These are phyloP conservation scores for Promerops cafer DNA, from an alignment of 2,113 vertebrate genomes.

Conservation along the genomic window DNA sequence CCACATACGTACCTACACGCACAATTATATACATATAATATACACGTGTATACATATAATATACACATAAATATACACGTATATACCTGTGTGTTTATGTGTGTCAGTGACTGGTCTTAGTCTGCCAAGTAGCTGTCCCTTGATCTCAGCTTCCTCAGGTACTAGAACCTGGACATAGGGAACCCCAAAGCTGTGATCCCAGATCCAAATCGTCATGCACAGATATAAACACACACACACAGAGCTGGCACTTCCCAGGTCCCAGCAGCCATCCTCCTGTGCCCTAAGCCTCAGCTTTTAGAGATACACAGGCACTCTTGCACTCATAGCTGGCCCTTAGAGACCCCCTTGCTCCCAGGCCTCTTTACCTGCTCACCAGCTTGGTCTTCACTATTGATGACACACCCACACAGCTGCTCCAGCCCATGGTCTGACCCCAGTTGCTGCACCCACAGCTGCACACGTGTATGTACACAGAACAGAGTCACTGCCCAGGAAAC, in stretches of 20 bases:
- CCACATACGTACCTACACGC: not conserved
- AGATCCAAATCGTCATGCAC: not conserved
- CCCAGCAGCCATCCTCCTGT: fast-evolving
- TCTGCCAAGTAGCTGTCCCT: not conserved
- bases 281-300: not conserved
- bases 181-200: not conserved
- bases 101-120: not conserved
- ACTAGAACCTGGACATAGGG: not conserved
- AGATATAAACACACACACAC: no score
- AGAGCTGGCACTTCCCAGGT: not conserved
- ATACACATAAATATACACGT: not conserved
- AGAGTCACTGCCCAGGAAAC: not conserved
- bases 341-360: not conserved
- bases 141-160: not conserved
- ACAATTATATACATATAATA: not conserved
- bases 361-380: not conserved
- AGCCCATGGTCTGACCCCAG: fast-evolving
- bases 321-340: fast-evolving
- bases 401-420: no score
- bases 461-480: not conserved
- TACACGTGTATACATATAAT: no score
- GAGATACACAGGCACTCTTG: not conserved
- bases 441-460: not conserved
- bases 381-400: fast-evolving
- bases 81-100: no score